Evolutionary conservation across 2,113 vertebrate genomes (phyloP), one percentile per base, ranked within the genome.

Genomic region (Chitala chitala): DNA sequence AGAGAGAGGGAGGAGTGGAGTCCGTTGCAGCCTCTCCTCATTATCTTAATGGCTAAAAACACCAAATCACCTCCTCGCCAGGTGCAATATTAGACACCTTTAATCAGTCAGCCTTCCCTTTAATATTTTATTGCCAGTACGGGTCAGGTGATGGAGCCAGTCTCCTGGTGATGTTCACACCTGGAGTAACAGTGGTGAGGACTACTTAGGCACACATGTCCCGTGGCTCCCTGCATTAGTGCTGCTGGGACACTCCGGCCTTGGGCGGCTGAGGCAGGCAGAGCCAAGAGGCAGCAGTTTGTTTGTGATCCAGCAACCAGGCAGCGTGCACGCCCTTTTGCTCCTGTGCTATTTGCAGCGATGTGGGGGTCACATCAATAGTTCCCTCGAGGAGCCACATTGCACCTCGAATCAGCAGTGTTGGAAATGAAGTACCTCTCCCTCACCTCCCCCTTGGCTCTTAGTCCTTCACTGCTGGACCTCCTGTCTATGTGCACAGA

Each of bases 391-490:
- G 75, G 31, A 7, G 48, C 48, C 29, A 15, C 59, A 13, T 64
- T 58, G 48, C 22, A 72, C 69, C 55, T 53, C 12, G 69, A 72
- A 65, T 65, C 26, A 5, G 69, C 51, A 13, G 69, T 65, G 75
- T 65, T 55, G 63, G 70, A 76, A 76, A 76, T 72, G 66, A 76
- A 72, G 71, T 65, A 76, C 46, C 69, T 72, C 75, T 71, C 48
- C 72, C 54, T 54, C 70, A 63, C 51, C 48, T 55, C 59, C 15
- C 33, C 53, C 64, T 69, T 31, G 7, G 38, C 42, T 44, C 72
- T 46, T 56, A 69, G 17, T 36, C 50, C 22, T 46, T 51, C 65
- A 8, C 33, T n/a, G 33, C 13, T 20, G 17, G 17, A 38, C 4
- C 12, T 53, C 4, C 9, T 12, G 9, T 53, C 50, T 2, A 4